phyloP scores from a whole-genome alignment of 2,113 vertebrate genomes.

The Triplophysa tibetana region DNA sequence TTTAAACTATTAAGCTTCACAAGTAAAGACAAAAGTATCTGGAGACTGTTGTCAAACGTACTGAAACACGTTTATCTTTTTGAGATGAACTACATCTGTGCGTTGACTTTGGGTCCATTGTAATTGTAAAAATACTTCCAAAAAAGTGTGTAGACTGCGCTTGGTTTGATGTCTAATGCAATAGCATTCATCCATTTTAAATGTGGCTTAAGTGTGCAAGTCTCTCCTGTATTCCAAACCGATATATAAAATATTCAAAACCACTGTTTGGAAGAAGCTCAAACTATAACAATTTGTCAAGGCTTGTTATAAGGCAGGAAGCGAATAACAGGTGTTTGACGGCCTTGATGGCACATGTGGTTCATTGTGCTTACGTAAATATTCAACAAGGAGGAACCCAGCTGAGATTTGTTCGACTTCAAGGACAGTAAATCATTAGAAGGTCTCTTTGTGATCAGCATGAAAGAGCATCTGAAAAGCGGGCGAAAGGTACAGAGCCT shows the following conservation, averaged over 20 bases:
- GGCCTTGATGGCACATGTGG: conserved; percentile 14
- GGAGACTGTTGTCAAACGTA: too few relatives aligned
- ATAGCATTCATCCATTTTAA: neutral
- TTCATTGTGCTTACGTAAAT: conserved; percentile 30
- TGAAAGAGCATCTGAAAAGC: conserved; percentile 15
- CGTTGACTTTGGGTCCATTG: neutral
- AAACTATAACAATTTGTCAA: conserved; percentile 9
- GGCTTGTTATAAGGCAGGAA: neutral
- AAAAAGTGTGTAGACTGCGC: neutral
- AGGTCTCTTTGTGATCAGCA: conserved; percentile 38
- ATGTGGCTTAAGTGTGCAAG: neutral
- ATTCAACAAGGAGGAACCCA: conserved; percentile 13
- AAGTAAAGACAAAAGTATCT: too few relatives aligned
- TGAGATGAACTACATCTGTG: too few relatives aligned
- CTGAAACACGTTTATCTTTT: too few relatives aligned
- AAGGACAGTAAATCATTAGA: conserved; percentile 33
- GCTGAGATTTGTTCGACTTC: neutral
- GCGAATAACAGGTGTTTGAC: neutral
- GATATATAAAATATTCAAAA: neutral
- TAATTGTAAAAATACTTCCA: neutral
- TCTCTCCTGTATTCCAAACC: neutral
- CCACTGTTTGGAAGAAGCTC: neutral
- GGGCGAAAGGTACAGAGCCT: conserved; percentile 19
- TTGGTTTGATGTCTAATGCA: neutral
- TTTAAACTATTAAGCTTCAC: too few relatives aligned